These are phyloP conservation scores for Channa maculata DNA, from an alignment of 2,113 vertebrate species.

Conservation along the genomic window DNA sequence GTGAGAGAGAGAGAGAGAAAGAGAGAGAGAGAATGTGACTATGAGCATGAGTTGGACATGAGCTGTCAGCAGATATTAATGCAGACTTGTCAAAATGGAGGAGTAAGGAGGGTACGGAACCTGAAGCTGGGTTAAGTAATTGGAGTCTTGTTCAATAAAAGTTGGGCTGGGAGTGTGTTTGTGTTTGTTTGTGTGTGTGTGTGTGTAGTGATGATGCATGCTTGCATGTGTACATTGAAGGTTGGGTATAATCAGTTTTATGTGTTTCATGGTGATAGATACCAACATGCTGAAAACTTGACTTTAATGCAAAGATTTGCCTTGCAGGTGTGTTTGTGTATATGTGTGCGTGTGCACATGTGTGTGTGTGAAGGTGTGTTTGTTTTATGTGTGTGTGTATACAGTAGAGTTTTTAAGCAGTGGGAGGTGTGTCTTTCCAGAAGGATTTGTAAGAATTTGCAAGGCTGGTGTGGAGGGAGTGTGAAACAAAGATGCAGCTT, in stretches of 20 bases:
- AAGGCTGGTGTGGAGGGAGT: too few relatives aligned
- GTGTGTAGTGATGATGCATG: conserved; percentile 14
- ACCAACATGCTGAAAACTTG: background rate
- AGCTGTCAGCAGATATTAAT: conserved; percentile 93
- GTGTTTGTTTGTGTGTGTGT: conserved; percentile 54
- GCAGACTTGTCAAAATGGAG: conserved; percentile 85
- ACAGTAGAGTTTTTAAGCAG: too few relatives aligned
- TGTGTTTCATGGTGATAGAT: conserved; percentile 22
- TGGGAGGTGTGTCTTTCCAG: too few relatives aligned
- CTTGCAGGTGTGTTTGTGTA: background rate
- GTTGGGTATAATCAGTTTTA: conserved; percentile 23
- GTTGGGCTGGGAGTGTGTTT: conserved; percentile 74
- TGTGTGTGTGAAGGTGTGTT: too few relatives aligned
- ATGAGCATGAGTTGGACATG: conserved; percentile 61
- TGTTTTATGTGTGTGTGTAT: too few relatives aligned
- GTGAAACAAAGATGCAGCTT: too few relatives aligned
- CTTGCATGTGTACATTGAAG: conserved; percentile 12
- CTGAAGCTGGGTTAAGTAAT: conserved; percentile 94
- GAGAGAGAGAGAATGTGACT: too few relatives aligned
- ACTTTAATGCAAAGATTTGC: conserved; percentile 1
- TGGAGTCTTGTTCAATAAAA: conserved; percentile 97
- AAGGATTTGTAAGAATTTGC: too few relatives aligned
- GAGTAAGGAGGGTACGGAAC: conserved; percentile 85
- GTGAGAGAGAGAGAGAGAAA: too few relatives aligned
- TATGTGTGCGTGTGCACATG: background rate